Conservation (phyloP, 2,888 invertebrate species). For the Dolichomitus sp. region DNA sequence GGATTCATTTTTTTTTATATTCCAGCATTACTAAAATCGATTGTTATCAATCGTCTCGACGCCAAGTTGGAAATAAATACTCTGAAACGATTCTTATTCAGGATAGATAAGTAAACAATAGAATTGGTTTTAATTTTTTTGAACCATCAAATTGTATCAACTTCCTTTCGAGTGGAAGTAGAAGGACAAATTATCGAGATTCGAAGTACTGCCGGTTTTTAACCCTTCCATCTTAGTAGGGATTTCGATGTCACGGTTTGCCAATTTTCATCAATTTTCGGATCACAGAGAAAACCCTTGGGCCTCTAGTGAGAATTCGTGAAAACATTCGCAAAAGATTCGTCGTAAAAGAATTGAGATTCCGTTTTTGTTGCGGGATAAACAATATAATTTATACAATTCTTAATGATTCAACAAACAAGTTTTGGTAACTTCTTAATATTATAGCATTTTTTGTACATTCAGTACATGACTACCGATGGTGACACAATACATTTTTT, state of each 20-base stretch:
- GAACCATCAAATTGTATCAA: too few relatives aligned
- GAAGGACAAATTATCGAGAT: neutral
- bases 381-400: neutral
- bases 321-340: neutral
- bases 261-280: slow-evolving; percentile 7
- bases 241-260: neutral
- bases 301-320: neutral
- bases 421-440: neutral
- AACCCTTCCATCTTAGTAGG: neutral
- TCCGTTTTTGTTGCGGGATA: neutral
- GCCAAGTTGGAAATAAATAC: too few relatives aligned
- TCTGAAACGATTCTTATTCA: too few relatives aligned
- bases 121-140: too few relatives aligned
- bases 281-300: neutral
- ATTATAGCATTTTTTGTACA: neutral
- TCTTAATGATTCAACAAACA: neutral
- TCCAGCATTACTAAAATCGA: neutral
- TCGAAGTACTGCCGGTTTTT: neutral
- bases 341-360: neutral
- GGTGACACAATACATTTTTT: neutral
- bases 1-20: too few relatives aligned
- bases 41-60: neutral
- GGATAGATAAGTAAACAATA: too few relatives aligned
- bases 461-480: neutral
- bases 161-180: neutral